Base-by-base conservation (phyloP, 2,797 vertebrate species). In the Triplophysa yarkandensis region DNA sequence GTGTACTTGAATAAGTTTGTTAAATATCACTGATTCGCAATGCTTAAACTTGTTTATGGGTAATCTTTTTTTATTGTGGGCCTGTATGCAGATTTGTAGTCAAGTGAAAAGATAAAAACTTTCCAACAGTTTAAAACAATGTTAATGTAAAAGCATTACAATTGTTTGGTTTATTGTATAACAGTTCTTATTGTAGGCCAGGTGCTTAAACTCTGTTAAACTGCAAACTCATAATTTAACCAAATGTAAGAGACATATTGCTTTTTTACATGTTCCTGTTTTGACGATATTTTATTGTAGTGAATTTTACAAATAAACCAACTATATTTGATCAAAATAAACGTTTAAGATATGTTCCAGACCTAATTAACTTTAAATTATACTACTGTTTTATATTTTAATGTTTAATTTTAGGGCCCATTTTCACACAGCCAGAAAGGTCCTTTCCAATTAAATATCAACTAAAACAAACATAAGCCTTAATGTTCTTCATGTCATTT, bases 1-100 rank as follows among this genome's bases (percentile, higher is more conserved):
- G n/a, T 52, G 14, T 55, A 43, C 2, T 7, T 2, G 1, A 16
- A 2, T 30, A 43, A 28, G 14, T 30, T 21, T 25, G 23, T 6
- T 50, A 23, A 4, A 52, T 23, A 10, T 52, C 4, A 25, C 48
- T 52, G 3, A 13, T 4, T 46, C 0, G 0, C 8, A 8, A 17
- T 19, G 4, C 25, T 58, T 70, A 13, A 21, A 13, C 13, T 3
- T 50, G 21, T 44, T 44, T n/a, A 64, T 64, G 17, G 50, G 14
- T 61, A 17, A 70, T 4, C 13, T 23, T 64, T 23, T 64, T 11
- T 63, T 62, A 23, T 46, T 46, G 71, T 74, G 62, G 48, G 57
- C 14, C 27, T 65, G 55, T 74, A 13, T 27, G 16, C 71, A 46
- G 39, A 74, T 43, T 43, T 46, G 43, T 28, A 48, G 21, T 27